Conservation (phyloP, 2,113 vertebrate genomes). For the Neomonachus schauinslandi region DNA sequence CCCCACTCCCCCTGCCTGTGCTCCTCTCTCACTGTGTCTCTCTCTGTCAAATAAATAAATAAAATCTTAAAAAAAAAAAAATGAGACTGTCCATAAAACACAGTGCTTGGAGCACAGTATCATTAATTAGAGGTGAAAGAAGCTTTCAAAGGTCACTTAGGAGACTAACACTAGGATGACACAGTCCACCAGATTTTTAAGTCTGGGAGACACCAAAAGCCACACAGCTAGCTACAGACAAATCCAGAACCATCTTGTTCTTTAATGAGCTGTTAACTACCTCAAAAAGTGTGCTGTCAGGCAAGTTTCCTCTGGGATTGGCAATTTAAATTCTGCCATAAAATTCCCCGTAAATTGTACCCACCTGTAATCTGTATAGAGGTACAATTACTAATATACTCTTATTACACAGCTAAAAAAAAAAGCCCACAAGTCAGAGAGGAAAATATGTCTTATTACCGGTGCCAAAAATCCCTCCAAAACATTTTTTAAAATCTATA, state of each 20-base stretch:
- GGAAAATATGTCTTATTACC: neutral
- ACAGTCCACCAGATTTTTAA: neutral
- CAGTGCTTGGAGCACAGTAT: neutral
- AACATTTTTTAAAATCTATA: neutral
- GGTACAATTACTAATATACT: neutral
- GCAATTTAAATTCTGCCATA: neutral
- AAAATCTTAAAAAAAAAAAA: too few relatives aligned
- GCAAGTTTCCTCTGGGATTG: neutral
- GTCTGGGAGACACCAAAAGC: neutral
- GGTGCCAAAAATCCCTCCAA: neutral
- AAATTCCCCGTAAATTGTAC: neutral
- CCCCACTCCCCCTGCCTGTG: too few relatives aligned
- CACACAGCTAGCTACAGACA: neutral
- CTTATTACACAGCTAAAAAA: neutral
- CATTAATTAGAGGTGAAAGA: conserved; percentile 10
- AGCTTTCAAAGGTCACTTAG: neutral
- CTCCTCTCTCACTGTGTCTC: too few relatives aligned
- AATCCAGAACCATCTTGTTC: neutral
- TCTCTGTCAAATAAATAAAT: too few relatives aligned
- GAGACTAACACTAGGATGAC: neutral
- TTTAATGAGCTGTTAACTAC: neutral
- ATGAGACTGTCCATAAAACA: neutral
- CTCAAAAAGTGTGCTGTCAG: neutral
- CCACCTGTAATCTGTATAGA: neutral
- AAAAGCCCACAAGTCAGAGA: neutral